Base-by-base conservation (phyloP, 2,797 vertebrate species). In the Cetoscarus ocellatus region DNA sequence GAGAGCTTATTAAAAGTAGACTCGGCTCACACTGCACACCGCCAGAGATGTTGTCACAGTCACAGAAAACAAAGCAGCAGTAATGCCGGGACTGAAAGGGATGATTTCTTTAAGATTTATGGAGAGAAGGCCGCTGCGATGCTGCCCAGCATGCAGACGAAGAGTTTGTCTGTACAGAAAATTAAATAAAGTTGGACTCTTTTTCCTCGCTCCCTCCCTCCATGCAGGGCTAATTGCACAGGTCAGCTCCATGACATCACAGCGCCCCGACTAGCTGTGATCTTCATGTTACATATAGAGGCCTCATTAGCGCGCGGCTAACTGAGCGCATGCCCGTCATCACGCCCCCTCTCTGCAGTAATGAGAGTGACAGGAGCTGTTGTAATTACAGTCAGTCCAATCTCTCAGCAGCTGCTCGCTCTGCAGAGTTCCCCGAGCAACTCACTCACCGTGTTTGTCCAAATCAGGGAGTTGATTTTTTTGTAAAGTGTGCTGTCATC, bases 241-340 rank as follows among this genome's bases (percentile, higher is more conserved):
- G 86, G 88, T 90, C 79, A 77, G 67, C 39, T 73, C 52, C 67
- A 70, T 79, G 84, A 83, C 85, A 86, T 84, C 79, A 66, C 44
- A 27, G 27, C 70, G 13, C 75, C 8, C 61, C 8, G 70, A 63
- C 83, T 75, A 27, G 67, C 88, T 81, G 80, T 90, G 88, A 90
- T 91, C 80, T 80, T 68, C 43, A 14, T 64, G 79, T 75, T 85
- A 36, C 85, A 80, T 64, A 75, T 60, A 59, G 85, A 85, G 49
- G 75, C 77, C 88, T 91, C 90, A 89, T 92, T 92, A 92, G 77
- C 83, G 67, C 57, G 7, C 13, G 15, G 82, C 77, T 79, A 78
- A 79, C 80, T 40, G 61, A 48, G 70, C 40, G 36, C 68, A 48
- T 18, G 38, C 71, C 50, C 45, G 5, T 27, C 47, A 10, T 17